Percentiles rank a stretch among this genome's conserved stretches.
These are phyloP conservation scores for Euclidia mi DNA, from an alignment of 2,888 invertebrate genomes.

Conservation along the genomic window DNA sequence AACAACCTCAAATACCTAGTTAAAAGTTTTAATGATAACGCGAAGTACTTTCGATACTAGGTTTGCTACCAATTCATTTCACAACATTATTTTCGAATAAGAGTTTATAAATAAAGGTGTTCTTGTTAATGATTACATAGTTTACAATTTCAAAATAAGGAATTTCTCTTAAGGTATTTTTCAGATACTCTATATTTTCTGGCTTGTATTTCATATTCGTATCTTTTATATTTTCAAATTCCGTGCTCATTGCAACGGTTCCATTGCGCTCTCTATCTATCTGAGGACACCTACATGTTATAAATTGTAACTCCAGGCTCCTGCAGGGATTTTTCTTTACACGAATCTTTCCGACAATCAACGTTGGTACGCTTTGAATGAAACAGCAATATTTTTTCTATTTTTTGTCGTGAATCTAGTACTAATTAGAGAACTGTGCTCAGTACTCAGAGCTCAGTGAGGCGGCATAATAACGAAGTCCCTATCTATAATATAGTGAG, in stretches of 20 bases:
- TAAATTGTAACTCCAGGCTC: slow-evolving; percentile 35
- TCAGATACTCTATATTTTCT: too few species aligned
- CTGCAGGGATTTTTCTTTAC: slow-evolving; percentile 54
- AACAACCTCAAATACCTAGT: slow-evolving; percentile 14
- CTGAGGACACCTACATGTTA: slow-evolving; percentile 23
- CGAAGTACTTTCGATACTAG: slow-evolving; percentile 1
- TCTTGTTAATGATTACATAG: background rate
- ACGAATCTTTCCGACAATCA: slow-evolving; percentile 57
- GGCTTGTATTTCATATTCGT: too few species aligned
- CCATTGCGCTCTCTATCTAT: background rate
- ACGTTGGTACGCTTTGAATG: slow-evolving; percentile 55
- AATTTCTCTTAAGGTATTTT: too few species aligned
- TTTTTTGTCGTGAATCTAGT: slow-evolving; percentile 60
- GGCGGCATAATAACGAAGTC: slow-evolving; percentile 63
- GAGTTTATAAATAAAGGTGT: too few species aligned
- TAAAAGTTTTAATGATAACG: slow-evolving; percentile 39
- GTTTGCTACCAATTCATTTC: background rate
- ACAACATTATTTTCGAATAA: too few species aligned
- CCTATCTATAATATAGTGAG: slow-evolving; percentile 50
- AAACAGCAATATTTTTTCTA: slow-evolving; percentile 59
- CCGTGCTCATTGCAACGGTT: too few species aligned
- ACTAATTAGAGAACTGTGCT: slow-evolving; percentile 52
- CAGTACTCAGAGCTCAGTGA: slow-evolving; percentile 61
- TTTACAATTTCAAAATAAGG: background rate
- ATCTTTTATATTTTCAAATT: too few species aligned